Evolutionary conservation across 23 tunicate genomes (phyloP).

Genomic region (Ascidia mentula): DNA sequence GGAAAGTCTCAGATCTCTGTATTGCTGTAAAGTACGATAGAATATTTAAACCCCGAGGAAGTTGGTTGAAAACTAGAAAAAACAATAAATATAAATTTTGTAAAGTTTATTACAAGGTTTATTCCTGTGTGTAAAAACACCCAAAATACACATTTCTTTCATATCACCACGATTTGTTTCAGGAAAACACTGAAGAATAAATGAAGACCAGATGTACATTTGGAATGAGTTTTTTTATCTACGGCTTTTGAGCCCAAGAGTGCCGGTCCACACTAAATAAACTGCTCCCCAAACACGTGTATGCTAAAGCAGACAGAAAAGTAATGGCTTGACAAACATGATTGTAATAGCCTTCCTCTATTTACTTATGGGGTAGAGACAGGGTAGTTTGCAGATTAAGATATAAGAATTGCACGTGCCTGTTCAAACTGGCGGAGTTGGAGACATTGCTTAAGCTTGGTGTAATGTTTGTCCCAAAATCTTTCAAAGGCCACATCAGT

Average conservation of each 20-base stretch:
- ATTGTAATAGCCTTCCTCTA: not conserved
- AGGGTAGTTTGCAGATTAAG: not conserved
- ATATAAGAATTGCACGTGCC: slow-evolving; percentile 14
- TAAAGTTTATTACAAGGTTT: no score
- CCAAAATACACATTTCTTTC: no score
- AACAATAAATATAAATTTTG: no score
- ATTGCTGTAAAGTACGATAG: slow-evolving; percentile 23
- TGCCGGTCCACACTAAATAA: no score
- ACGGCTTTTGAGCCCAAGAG: no score
- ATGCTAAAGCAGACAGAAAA: not conserved
- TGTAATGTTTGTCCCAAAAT: slow-evolving; percentile 50
- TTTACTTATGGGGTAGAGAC: not conserved
- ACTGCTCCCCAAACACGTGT: not conserved
- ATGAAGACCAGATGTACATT: no score
- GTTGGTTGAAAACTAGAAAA: no score
- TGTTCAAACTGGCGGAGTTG: slow-evolving; percentile 68
- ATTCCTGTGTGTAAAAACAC: no score
- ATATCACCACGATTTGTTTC: no score
- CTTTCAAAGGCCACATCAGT: slow-evolving; percentile 46
- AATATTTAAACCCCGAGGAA: not conserved
- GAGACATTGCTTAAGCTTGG: slow-evolving; percentile 48
- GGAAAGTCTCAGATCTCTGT: slow-evolving; percentile 12
- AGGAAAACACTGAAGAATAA: no score
- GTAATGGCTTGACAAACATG: not conserved
- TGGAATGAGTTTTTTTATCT: no score